Base-by-base conservation (phyloP, 1,140 invertebrate species). In the Leptinotarsa defecta region DNA sequence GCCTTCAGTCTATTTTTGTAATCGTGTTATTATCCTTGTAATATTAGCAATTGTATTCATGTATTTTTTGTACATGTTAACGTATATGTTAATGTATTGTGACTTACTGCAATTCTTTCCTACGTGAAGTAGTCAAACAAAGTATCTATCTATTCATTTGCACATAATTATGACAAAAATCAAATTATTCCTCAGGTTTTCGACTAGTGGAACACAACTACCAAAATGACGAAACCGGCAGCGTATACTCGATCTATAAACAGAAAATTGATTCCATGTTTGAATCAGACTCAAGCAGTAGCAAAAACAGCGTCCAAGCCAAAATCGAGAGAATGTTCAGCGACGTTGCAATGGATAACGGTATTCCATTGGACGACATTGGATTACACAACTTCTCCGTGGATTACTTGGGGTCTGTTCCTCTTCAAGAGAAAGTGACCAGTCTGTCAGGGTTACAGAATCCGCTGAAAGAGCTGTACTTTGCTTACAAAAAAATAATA, bases 321-420 rank as follows among this genome's bases (percentile, higher is more conserved):
- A 90, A 92, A 75, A 95, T 96, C 81, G 94, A 95, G 83, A 91
- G 92, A 79, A 94, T 96, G 89, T 95, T 96, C 82, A 91, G 91
- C 22, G 94, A 95, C 74, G 92, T 94, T 80, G 91, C 93, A 13
- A 91, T 91, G 80, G 92, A 91, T 83, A 78, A 83, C 63, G 89
- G 83, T 82, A 86, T 81, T 76, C 86, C 80, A 4, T 85, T 87
- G 43, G 85, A 78, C 74, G 87, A 86, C 17, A 78, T 76, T 15
- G 77, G 87, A 1, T 86, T 88, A 1, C 90, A 91, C 74, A 81
- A 87, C 27, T 93, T 93, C 77, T 87, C 91, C 78, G 94, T 96
- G 17, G 92, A 94, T 79, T 96, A 96, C 81, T 87, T 96, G 73
- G 95, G 95, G 4, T 93, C 92, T 2, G 90, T 94, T 13, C 91